These are phyloP conservation scores for Mola mola DNA, from an alignment of 2,113 vertebrate genomes.

Conservation along the genomic window DNA sequence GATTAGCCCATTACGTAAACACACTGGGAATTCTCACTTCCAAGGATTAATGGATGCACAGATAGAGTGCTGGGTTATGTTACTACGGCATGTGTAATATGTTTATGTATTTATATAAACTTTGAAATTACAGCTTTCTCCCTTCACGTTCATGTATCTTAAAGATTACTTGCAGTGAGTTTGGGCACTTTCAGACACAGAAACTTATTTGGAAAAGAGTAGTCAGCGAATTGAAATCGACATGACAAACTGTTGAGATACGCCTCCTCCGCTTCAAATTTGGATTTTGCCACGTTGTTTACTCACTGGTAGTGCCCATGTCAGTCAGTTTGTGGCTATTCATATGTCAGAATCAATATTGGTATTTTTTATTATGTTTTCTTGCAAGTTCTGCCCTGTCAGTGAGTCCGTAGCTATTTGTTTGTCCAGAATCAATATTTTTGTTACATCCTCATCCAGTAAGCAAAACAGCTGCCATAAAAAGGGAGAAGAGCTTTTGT, in stretches of 20 bases:
- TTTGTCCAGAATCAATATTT: slow-evolving; percentile 73
- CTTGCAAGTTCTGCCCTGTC: slow-evolving; percentile 63
- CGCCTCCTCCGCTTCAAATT: slow-evolving; percentile 34
- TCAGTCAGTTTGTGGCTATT: slow-evolving; percentile 60
- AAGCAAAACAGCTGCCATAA: slow-evolving; percentile 68
- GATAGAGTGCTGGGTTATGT: slow-evolving; percentile 40
- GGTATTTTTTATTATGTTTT: slow-evolving; percentile 65
- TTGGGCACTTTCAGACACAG: slow-evolving; percentile 19
- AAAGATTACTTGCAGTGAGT: slow-evolving; percentile 49
- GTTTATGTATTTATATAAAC: slow-evolving; percentile 46
- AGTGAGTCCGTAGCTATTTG: slow-evolving; percentile 66
- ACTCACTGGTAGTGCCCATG: slow-evolving; percentile 33
- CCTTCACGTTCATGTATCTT: slow-evolving; percentile 33
- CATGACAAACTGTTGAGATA: slow-evolving; percentile 41
- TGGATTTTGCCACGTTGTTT: slow-evolving; percentile 51
- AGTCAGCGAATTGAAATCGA: slow-evolving; percentile 55
- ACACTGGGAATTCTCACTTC: slow-evolving; percentile 65
- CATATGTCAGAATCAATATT: slow-evolving; percentile 63
- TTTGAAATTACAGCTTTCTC: slow-evolving; percentile 28
- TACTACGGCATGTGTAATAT: slow-evolving; percentile 36
- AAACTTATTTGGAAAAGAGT: slow-evolving; percentile 37
- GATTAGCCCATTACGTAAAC: slow-evolving; percentile 64
- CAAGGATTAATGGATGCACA: slow-evolving; percentile 67
- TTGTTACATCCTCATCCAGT: slow-evolving; percentile 69
- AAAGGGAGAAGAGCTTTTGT: slow-evolving; percentile 55